Base-by-base conservation (phyloP, 2,113 vertebrate genomes). In the Nothobranchius kuhntae region DNA sequence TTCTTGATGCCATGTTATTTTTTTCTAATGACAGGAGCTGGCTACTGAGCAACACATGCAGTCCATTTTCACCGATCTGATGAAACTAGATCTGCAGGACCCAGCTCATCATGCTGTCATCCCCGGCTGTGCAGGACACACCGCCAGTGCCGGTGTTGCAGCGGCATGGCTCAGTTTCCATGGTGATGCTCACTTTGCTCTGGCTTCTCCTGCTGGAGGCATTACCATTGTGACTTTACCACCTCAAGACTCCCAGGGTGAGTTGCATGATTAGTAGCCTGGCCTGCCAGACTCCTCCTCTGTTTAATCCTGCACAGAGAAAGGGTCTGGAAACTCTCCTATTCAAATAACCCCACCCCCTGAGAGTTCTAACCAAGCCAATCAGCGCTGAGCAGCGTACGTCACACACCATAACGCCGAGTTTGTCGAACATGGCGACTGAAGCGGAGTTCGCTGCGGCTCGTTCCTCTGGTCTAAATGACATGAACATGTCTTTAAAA, bases 41-140 rank as follows among this genome's bases (percentile, higher is more conserved):
- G 89, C 95, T 45, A 93, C 91, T 0, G 97, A 99, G 86, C 93
- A 93, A 57, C 96, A 98, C 58, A 93, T 97, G 90, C 97, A 98
- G 81, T 98, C 97, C 0, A 72, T 99, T 78, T 96, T 99, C 75
- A 96, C 96, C 0, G 97, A 99, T 2, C 82, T 96, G 15, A 90
- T 93, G 44, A 98, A 95, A 83, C 75, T 95, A 78, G 95, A 94
- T 81, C 92, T 98, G 73, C 90, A 92, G 54, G 96, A 97, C 48
- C 90, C 94, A 0, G 77, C 89, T 1, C 94, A 93, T 86, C 94
- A 90, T 63, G 93, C 86, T 0, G 4, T 93, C 42, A 93, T 98
- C 71, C 94, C 96, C 17, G 47, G 65, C 0, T 44, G 91, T 0
- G 92, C 91, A 3, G 66, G 71, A 2, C 90, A 94, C 11, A 78